A percentile compares a stretch with the other conserved stretches of the same genome.
phyloP scores from a whole-genome alignment of 2,797 vertebrate species.

The Platyrinchus mystaceus region DNA sequence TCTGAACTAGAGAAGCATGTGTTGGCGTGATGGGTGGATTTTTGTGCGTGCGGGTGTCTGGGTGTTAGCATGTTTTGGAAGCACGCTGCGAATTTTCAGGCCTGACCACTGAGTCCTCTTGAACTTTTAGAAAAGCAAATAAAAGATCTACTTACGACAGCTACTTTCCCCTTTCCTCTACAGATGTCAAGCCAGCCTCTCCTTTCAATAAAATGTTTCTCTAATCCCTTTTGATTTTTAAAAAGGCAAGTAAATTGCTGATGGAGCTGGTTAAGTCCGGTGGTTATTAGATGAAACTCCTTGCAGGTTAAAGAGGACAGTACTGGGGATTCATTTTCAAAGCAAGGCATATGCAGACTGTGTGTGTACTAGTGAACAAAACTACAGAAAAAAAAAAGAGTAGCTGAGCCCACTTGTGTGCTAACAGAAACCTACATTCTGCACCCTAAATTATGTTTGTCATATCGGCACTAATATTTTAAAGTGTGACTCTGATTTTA shows the following conservation, averaged over 20 bases:
- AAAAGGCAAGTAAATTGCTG: neutral
- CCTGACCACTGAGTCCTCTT: neutral
- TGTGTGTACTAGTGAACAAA: neutral
- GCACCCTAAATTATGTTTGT: neutral
- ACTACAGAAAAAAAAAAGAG: neutral
- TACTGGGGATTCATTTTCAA: neutral
- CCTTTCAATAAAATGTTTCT: neutral
- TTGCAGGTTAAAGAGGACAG: neutral
- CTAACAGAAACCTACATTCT: neutral
- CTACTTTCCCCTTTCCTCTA: neutral
- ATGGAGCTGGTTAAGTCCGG: neutral
- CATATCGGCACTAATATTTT: neutral
- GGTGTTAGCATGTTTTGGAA: neutral
- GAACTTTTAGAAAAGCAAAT: neutral
- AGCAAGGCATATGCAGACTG: neutral
- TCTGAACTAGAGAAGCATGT: neutral
- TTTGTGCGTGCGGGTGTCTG: neutral
- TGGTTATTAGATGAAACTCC: neutral
- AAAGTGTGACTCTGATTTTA: neutral
- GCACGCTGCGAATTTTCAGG: neutral
- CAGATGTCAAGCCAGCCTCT: neutral
- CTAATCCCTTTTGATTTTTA: neutral
- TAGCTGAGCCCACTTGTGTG: neutral
- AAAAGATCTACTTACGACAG: neutral
- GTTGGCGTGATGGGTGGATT: neutral